phyloP scores from a whole-genome alignment of 2,888 invertebrate genomes.

The Globia sparganii region DNA sequence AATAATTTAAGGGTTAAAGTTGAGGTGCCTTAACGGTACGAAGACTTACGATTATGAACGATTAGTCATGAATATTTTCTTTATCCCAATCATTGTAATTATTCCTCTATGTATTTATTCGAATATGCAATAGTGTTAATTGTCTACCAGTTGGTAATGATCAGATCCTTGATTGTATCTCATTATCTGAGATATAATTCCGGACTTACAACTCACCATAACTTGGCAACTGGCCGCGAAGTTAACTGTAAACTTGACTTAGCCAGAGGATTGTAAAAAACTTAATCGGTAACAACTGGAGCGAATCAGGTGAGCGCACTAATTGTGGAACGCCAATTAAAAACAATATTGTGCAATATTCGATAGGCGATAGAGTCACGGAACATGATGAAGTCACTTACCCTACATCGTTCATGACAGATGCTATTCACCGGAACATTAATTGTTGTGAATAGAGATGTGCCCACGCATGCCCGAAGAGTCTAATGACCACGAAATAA shows the following conservation, averaged over 20 bases:
- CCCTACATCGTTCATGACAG: slow-evolving; percentile 62
- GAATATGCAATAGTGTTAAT: slow-evolving; percentile 26
- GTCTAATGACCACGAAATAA: slow-evolving; percentile 64
- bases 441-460: slow-evolving; percentile 60
- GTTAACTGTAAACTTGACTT: slow-evolving; percentile 87
- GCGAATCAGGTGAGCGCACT: slow-evolving; percentile 86
- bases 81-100: slow-evolving; percentile 32
- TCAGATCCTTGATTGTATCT: slow-evolving; percentile 37
- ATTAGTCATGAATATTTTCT: slow-evolving; percentile 20
- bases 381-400: slow-evolving; percentile 66
- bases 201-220: slow-evolving; percentile 78
- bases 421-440: slow-evolving; percentile 67
- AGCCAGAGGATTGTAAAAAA: slow-evolving; percentile 84
- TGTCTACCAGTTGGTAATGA: slow-evolving; percentile 3
- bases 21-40: slow-evolving; percentile 47
- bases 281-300: slow-evolving; percentile 89
- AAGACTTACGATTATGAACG: slow-evolving; percentile 17
- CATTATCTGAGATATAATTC: slow-evolving; percentile 69
- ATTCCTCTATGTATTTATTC: slow-evolving; percentile 27
- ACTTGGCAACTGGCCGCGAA: slow-evolving; percentile 78
- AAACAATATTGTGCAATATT: slow-evolving; percentile 87
- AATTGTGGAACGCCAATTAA: slow-evolving; percentile 85
- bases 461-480: slow-evolving; percentile 58
- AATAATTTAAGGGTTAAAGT: slow-evolving; percentile 50
- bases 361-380: slow-evolving; percentile 77